A percentile compares a stretch with the other conserved stretches of the same genome.
These are phyloP conservation scores for Melolontha melolontha DNA, from an alignment of 2,888 invertebrate species.

Conservation along the genomic window DNA sequence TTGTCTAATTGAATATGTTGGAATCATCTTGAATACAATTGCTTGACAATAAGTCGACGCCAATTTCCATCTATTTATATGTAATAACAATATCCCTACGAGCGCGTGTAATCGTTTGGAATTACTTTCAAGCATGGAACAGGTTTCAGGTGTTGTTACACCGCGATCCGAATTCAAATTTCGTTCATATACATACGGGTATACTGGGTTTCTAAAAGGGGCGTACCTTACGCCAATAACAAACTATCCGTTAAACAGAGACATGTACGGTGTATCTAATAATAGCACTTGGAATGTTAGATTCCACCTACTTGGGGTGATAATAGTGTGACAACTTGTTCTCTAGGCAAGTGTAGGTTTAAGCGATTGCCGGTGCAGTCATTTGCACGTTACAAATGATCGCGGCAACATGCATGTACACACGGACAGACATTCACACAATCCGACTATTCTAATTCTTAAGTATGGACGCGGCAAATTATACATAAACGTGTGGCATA, in stretches of 20 bases:
- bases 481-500: constrained; percentile 34
- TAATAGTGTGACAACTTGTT: constrained; percentile 55
- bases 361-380: constrained; percentile 47
- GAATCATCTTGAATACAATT: constrained; percentile 33
- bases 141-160: constrained; percentile 28
- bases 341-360: constrained; percentile 51
- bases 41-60: constrained; percentile 17
- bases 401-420: constrained; percentile 32
- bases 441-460: constrained; percentile 45
- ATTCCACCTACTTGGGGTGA: constrained; percentile 55
- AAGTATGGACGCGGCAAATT: constrained; percentile 48
- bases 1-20: constrained; percentile 34
- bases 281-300: constrained; percentile 51
- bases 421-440: background rate
- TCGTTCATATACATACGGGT: constrained; percentile 7
- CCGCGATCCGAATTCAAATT: constrained; percentile 32
- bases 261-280: constrained; percentile 48
- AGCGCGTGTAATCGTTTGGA: constrained; percentile 30
- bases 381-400: constrained; percentile 49
- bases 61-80: constrained; percentile 31
- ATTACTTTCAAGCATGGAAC: constrained; percentile 31
- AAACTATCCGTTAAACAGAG: constrained; percentile 47
- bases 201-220: constrained; percentile 11
- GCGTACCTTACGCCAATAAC: constrained; percentile 30
- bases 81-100: constrained; percentile 31